Conservation (phyloP, 2,888 invertebrate genomes). For the Noctuana brunneofusca region DNA sequence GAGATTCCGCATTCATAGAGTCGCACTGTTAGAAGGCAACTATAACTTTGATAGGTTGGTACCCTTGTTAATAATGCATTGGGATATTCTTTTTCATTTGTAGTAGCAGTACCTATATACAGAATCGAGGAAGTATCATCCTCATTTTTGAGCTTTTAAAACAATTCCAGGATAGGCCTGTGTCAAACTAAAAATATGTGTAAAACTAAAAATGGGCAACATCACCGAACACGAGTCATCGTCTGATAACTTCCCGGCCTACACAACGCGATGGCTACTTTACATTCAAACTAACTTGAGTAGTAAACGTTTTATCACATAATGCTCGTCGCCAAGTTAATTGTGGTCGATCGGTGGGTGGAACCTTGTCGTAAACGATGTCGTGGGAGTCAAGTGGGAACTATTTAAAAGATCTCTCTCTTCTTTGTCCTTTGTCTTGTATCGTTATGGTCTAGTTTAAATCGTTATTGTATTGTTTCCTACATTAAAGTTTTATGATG, state of each 20-base stretch:
- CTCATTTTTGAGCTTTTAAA: too few relatives aligned
- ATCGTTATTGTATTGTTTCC: conserved; percentile 8
- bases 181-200: too few relatives aligned
- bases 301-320: conserved; percentile 16
- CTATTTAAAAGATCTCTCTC: conserved; percentile 9
- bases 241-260: neutral
- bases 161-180: too few relatives aligned
- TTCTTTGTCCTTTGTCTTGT: conserved; percentile 12
- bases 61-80: too few relatives aligned
- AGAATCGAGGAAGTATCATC: too few relatives aligned
- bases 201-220: too few relatives aligned
- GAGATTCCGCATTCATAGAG: too few relatives aligned
- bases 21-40: too few relatives aligned
- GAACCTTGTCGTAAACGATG: conserved; percentile 44
- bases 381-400: conserved; percentile 46
- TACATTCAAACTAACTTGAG: conserved; percentile 9
- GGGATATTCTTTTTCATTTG: too few relatives aligned
- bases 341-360: conserved; percentile 48
- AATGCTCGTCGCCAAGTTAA: conserved; percentile 39
- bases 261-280: conserved; percentile 2
- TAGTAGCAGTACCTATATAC: too few relatives aligned
- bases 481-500: neutral
- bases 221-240: too few relatives aligned
- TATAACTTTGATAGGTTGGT: too few relatives aligned
- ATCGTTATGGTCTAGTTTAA: conserved; percentile 14